Conservation (phyloP, 2,797 vertebrate genomes). For the Amblyraja radiata region DNA sequence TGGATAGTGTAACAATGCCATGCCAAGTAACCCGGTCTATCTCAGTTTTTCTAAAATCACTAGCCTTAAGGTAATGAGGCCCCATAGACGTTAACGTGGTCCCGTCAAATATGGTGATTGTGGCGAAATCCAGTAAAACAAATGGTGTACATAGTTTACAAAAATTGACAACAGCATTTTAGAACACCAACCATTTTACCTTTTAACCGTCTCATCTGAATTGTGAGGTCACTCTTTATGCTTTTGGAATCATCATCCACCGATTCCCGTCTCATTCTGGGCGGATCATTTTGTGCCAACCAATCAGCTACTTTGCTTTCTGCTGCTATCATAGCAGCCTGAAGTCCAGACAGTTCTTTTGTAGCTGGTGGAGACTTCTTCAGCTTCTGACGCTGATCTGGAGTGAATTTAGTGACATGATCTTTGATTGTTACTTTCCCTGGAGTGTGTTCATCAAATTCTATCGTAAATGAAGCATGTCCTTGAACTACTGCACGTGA, state of each 20-base stretch:
- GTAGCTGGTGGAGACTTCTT: slow-evolving; percentile 69
- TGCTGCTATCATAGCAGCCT: slow-evolving; percentile 90
- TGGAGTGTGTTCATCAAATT: slow-evolving; percentile 89
- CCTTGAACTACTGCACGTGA: slow-evolving; percentile 64
- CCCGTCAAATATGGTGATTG: not conserved
- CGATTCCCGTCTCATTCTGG: slow-evolving; percentile 79
- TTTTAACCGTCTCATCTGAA: slow-evolving; percentile 92
- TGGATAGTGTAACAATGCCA: too few relatives aligned
- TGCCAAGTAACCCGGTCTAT: too few relatives aligned
- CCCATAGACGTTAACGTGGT: not conserved
- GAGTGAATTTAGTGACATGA: slow-evolving; percentile 82
- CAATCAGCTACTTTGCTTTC: slow-evolving; percentile 97
- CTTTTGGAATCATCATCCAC: slow-evolving; percentile 93
- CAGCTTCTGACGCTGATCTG: slow-evolving; percentile 75
- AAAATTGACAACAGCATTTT: not conserved
- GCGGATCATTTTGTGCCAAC: slow-evolving; percentile 94
- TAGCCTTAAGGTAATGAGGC: not conserved
- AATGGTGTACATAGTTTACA: not conserved
- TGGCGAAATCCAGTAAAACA: not conserved
- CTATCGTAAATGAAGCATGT: slow-evolving; percentile 96
- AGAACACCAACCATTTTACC: slow-evolving; percentile 59
- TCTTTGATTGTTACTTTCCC: slow-evolving; percentile 97
- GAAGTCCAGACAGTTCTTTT: slow-evolving; percentile 82
- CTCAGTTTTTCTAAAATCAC: too few relatives aligned
- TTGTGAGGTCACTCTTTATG: slow-evolving; percentile 92